These are phyloP conservation scores for Clepsis dumicolana DNA, from an alignment of 2,888 invertebrate species.

Conservation along the genomic window DNA sequence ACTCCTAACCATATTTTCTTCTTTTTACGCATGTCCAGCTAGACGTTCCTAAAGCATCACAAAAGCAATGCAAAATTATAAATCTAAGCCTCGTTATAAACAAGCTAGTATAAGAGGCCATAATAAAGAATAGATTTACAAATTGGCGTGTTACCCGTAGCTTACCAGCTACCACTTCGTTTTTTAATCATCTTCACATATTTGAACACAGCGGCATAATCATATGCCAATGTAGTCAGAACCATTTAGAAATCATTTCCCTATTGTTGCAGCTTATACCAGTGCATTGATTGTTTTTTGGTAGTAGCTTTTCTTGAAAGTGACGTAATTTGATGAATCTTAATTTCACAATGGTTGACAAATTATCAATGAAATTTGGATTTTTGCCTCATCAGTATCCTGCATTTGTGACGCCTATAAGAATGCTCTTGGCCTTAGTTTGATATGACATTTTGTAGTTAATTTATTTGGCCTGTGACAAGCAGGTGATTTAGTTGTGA, in stretches of 20 bases:
- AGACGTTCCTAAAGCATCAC: neutral
- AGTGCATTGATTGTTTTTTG: too few relatives aligned
- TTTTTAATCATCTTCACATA: too few relatives aligned
- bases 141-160: too few relatives aligned
- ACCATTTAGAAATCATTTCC: neutral
- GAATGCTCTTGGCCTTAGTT: neutral
- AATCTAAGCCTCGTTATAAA: neutral
- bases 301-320: too few relatives aligned
- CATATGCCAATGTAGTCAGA: too few relatives aligned
- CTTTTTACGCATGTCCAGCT: neutral
- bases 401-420: neutral
- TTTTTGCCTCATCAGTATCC: neutral
- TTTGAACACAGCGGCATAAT: too few relatives aligned
- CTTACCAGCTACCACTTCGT: too few relatives aligned
- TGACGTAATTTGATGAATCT: neutral
- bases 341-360: neutral
- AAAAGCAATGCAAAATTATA: neutral
- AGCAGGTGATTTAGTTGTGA: constrained; percentile 82
- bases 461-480: constrained; percentile 73
- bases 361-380: neutral
- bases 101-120: too few relatives aligned
- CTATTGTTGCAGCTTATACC: neutral
- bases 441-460: constrained; percentile 47
- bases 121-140: too few relatives aligned
- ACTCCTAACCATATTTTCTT: constrained; percentile 9